A percentile compares a stretch with the other conserved stretches of the same genome.
phyloP scores from a whole-genome alignment of 1,140 invertebrate species.

The Zaprionus gabonicus region DNA sequence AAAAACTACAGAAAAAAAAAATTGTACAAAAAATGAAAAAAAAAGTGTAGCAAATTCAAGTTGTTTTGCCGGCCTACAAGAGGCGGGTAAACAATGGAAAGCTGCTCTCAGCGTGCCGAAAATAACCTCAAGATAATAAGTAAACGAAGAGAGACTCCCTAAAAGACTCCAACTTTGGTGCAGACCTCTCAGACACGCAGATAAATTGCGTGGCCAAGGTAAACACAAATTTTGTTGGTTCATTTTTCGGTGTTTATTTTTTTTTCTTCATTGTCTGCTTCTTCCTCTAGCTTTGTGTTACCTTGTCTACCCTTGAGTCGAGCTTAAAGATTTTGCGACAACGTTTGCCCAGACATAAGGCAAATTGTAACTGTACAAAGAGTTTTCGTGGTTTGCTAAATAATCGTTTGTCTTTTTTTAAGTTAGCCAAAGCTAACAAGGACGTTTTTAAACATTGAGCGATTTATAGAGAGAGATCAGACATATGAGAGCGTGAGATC shows the following conservation, averaged over 20 bases:
- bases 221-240: slow-evolving; percentile 33
- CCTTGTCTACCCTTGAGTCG: slow-evolving; percentile 29
- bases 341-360: slow-evolving; percentile 9
- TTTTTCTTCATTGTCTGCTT: slow-evolving; percentile 3
- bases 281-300: not conserved
- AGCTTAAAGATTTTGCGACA: slow-evolving; percentile 27
- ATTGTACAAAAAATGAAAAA: slow-evolving; percentile 27
- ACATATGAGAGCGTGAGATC: not conserved
- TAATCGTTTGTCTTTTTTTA: not conserved
- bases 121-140: slow-evolving; percentile 47
- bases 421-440: not conserved
- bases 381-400: not conserved
- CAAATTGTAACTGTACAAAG: slow-evolving; percentile 4
- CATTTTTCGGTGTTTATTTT: not conserved
- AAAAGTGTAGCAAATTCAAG: slow-evolving; percentile 38
- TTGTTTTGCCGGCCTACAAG: slow-evolving; percentile 49
- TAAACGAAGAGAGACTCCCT: slow-evolving; percentile 11
- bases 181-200: slow-evolving; percentile 26
- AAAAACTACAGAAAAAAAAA: slow-evolving; percentile 16
- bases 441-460: not conserved
- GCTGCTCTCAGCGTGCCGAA: slow-evolving; percentile 33
- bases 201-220: slow-evolving; percentile 50
- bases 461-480: not conserved
- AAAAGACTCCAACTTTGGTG: slow-evolving; percentile 8
- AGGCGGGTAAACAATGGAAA: slow-evolving; percentile 46